These are phyloP conservation scores for Megatriorchis doriae DNA, from an alignment of 2,113 vertebrate genomes.

Conservation along the genomic window DNA sequence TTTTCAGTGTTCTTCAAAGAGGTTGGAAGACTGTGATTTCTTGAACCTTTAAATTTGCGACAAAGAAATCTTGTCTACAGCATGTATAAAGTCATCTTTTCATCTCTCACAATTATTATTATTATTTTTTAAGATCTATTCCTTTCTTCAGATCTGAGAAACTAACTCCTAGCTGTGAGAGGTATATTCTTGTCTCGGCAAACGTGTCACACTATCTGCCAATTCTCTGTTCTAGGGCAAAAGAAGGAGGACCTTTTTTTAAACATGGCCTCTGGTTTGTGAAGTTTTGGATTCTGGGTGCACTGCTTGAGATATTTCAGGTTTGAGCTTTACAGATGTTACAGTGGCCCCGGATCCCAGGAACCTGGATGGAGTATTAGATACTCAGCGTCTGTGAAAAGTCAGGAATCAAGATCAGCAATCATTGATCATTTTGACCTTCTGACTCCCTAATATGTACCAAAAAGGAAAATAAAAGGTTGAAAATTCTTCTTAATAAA, in stretches of 20 bases:
- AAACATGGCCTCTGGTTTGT: not conserved
- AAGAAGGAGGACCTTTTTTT: not conserved
- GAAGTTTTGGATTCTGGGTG: not conserved
- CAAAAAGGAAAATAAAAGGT: not conserved
- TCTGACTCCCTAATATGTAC: not conserved
- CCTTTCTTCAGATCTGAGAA: not conserved
- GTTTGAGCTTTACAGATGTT: not conserved
- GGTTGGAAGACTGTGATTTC: not conserved
- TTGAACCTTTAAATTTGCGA: not conserved
- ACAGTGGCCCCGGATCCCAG: not conserved
- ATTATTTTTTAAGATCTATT: not conserved
- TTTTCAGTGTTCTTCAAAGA: conserved; percentile 25
- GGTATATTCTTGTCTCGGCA: not conserved
- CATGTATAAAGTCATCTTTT: not conserved
- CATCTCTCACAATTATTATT: conserved; percentile 12
- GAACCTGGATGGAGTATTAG: not conserved
- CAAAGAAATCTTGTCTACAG: not conserved
- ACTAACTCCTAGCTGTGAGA: not conserved
- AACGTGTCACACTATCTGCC: rapidly evolving
- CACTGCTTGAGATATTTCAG: not conserved
- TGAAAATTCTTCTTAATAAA: not conserved
- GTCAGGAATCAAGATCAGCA: not conserved
- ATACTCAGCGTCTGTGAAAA: not conserved
- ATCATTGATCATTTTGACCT: not conserved
- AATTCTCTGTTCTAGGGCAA: not conserved